A percentile compares a stretch with the other conserved stretches of the same genome.
Conservation (phyloP, 2,888 invertebrate species). For the Tipula unca region DNA sequence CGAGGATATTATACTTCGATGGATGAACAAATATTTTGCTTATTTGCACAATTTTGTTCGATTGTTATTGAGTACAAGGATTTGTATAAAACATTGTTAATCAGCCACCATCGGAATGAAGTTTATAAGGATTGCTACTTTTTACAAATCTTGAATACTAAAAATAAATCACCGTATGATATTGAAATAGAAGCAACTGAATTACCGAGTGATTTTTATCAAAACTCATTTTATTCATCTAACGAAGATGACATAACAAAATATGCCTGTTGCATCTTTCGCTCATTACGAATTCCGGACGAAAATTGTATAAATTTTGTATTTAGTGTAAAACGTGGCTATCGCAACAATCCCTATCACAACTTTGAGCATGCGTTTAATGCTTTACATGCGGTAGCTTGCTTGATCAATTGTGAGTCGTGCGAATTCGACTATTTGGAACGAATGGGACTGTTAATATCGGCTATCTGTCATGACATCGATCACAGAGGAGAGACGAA, state of each 20-base stretch:
- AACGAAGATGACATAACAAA: not conserved
- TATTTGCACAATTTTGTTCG: conserved; percentile 50
- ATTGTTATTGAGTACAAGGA: conserved; percentile 50
- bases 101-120: not conserved
- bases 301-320: conserved; percentile 39
- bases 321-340: conserved; percentile 43
- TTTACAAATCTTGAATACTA: too few relatives aligned
- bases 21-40: conserved; percentile 49
- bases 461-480: conserved; percentile 36
- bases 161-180: too few relatives aligned
- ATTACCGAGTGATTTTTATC: too few relatives aligned
- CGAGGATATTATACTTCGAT: conserved; percentile 43
- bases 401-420: conserved; percentile 45
- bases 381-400: conserved; percentile 52
- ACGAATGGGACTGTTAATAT: conserved; percentile 23
- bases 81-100: conserved; percentile 28
- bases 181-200: too few relatives aligned
- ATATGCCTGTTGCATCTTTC: not conserved
- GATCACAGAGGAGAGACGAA: not conserved
- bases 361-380: conserved; percentile 56
- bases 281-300: not conserved
- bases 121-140: too few relatives aligned
- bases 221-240: too few relatives aligned
- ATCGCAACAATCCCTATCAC: conserved; percentile 51
- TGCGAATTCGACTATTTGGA: not conserved